Evolutionary conservation across 2,888 invertebrate species (phyloP).

Genomic region (Cantharis nigra): DNA sequence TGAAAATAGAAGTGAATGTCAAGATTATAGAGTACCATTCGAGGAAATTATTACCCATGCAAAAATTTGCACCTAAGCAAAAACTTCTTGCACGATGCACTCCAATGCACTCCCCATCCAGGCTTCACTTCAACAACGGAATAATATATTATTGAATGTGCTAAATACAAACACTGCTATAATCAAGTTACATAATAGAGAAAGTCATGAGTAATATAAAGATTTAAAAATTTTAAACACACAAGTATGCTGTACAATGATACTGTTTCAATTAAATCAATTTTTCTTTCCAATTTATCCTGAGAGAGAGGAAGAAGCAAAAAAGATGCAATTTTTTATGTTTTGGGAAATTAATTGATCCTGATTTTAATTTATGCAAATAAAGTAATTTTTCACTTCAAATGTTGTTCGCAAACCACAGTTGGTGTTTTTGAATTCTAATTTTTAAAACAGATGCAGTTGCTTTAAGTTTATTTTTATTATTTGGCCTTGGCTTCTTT

Average conservation of each 20-base stretch:
- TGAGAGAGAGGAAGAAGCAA: not conserved
- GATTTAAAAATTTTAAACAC: not conserved
- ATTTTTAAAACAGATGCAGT: not conserved
- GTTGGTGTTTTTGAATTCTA: not conserved
- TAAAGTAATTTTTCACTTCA: not conserved
- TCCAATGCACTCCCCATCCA: not conserved
- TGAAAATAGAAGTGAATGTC: constrained; percentile 4
- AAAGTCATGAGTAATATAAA: not conserved
- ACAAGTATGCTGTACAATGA: not conserved
- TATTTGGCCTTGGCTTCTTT: not conserved
- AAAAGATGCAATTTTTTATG: not conserved
- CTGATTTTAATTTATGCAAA: not conserved
- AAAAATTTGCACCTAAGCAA: not conserved
- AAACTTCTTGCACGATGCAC: not conserved
- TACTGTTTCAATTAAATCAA: not conserved
- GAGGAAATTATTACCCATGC: not conserved
- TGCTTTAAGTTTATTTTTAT: not conserved
- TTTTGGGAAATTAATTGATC: not conserved
- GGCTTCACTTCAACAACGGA: not conserved
- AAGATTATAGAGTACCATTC: not conserved
- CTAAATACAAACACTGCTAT: not conserved
- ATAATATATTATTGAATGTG: not conserved
- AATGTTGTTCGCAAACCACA: not conserved
- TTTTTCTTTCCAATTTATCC: not conserved
- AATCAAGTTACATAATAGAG: not conserved